Evolutionary conservation across 2,888 invertebrate genomes (phyloP).

Genomic region (Dastarcus helophoroides): DNA sequence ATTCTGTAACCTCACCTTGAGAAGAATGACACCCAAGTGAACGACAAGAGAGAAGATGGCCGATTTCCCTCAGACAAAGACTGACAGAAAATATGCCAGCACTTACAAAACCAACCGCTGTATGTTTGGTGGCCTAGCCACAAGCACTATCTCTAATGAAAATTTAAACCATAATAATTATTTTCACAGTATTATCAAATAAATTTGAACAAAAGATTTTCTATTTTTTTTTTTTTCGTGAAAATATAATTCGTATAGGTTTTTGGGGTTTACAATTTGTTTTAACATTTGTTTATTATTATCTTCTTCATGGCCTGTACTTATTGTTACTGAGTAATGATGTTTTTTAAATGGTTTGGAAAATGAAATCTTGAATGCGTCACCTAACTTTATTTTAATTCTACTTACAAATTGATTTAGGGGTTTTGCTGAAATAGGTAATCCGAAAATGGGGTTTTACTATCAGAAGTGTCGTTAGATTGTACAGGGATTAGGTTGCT

Average conservation of each 20-base stretch:
- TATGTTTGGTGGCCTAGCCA: too few species aligned
- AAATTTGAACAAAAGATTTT: slow-evolving; percentile 3
- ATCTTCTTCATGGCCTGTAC: slow-evolving; percentile 8
- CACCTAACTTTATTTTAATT: slow-evolving; percentile 10
- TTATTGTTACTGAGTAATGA: slow-evolving; percentile 8
- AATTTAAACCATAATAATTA: slow-evolving; percentile 9
- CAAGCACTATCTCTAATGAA: too few species aligned
- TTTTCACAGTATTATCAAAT: slow-evolving; percentile 6
- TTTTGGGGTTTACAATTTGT: slow-evolving; percentile 8
- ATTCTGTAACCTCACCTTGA: too few species aligned
- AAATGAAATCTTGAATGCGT: slow-evolving; percentile 8
- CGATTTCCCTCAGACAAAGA: too few species aligned
- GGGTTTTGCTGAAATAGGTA: slow-evolving; percentile 14
- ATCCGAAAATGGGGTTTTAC: slow-evolving; percentile 8
- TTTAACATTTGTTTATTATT: slow-evolving; percentile 11
- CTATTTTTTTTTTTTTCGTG: slow-evolving; percentile 2
- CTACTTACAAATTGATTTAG: slow-evolving; percentile 11
- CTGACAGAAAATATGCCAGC: too few species aligned
- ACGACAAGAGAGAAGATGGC: too few species aligned
- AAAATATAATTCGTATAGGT: slow-evolving; percentile 8
- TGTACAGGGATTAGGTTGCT: too few species aligned
- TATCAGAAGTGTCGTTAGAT: slow-evolving; percentile 10
- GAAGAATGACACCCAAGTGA: too few species aligned
- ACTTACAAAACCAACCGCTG: too few species aligned
- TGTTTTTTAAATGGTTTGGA: slow-evolving; percentile 14